Base-by-base conservation (phyloP, 2,888 invertebrate genomes). In the Erebia palarica region DNA sequence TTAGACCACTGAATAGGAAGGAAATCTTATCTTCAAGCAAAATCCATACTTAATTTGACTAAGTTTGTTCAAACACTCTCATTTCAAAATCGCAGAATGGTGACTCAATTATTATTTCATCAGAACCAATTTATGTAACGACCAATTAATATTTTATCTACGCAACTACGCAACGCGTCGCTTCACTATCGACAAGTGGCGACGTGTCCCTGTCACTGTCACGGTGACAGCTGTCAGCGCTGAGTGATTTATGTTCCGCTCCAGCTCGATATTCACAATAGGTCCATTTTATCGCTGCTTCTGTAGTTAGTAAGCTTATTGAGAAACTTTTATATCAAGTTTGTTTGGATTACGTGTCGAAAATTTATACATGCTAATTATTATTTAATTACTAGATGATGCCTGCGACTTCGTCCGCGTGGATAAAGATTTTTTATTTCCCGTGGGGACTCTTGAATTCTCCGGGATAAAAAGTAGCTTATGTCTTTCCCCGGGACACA, bases 181-280 rank as follows among this genome's bases (percentile, higher is more conserved):
- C 68, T 74, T 71, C 71, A 72, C 64, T 64, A 68, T 74, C 72
- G 73, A 75, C 77, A 76, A 75, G 68, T 27, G 57, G 57, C 75
- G 75, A 73, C 73, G 63, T 71, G 74, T 73, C 76, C 73, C 69
- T 70, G 70, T 59, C 73, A 27, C 21, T 11, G 57, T 57, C 36
- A 53, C 70, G 65, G 60, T 66, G 76, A 76, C 77, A 72, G 68
- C 49, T 51, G 69, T 60, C 71, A 63, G 61, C 57, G 21, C 44
- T 73, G 77, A 75, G 68, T 78, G 77, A 75, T 75, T 71, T 71
- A 75, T 75, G 67, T 27, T 36, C 47, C 44, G 21, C 68, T 63
- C 21, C 21, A 9, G 27, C 13, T 13, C 57, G 11, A 11, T 3
- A 58, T 27, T 58, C 18, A 21, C 57, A 27, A 58, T 21, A 58